Conservation (phyloP, 2,113 vertebrate genomes). For the Sebastes fasciatus region DNA sequence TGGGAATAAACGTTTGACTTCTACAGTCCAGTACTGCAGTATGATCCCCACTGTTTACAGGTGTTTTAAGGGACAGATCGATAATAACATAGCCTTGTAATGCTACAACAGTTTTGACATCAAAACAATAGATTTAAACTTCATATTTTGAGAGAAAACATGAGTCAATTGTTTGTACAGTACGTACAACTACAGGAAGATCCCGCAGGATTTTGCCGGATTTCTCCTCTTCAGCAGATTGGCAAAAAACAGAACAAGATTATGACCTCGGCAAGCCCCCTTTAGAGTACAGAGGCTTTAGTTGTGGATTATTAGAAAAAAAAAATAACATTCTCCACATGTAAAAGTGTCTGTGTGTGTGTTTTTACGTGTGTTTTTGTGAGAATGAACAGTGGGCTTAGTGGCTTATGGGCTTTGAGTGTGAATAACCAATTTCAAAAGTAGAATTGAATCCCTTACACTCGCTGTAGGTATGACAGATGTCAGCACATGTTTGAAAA, state of each 20-base stretch:
- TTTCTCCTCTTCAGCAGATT: background rate
- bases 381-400: background rate
- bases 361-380: background rate
- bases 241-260: conserved; percentile 19
- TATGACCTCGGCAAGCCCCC: background rate
- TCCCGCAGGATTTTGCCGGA: background rate
- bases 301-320: background rate
- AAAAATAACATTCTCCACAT: background rate
- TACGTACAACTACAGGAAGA: background rate
- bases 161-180: background rate
- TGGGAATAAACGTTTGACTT: background rate
- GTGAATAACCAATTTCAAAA: background rate
- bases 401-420: background rate
- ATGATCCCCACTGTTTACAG: background rate
- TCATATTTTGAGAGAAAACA: background rate
- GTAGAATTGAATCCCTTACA: background rate
- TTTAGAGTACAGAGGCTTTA: background rate
- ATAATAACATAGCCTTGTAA: background rate
- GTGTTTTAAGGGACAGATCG: background rate
- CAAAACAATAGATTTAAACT: background rate
- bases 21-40: background rate
- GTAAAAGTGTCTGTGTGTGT: background rate
- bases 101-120: background rate
- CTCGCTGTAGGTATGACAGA: background rate
- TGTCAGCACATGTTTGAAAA: background rate